phyloP scores from a whole-genome alignment of 2,113 vertebrate genomes.

The Pituophis catenifer region DNA sequence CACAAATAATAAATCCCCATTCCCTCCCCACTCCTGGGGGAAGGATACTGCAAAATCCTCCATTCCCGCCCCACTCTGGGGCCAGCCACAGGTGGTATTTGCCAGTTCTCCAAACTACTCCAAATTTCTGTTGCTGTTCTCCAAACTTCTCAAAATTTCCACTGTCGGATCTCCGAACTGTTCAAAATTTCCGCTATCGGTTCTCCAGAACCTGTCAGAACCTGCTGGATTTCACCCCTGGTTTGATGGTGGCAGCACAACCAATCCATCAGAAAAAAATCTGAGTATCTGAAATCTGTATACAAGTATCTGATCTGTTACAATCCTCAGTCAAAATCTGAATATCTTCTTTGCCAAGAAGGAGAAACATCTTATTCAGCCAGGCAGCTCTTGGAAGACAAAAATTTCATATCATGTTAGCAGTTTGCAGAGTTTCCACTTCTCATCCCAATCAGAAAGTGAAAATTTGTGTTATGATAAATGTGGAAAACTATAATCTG shows the following conservation, averaged over 20 bases:
- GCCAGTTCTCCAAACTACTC: too few relatives aligned
- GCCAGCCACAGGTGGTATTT: too few relatives aligned
- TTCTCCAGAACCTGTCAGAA: too few relatives aligned
- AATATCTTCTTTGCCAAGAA: not conserved
- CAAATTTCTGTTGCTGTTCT: too few relatives aligned
- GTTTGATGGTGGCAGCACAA: not conserved
- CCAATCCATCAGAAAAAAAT: not conserved
- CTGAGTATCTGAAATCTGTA: not conserved
- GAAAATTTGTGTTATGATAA: constrained; percentile 55
- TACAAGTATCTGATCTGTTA: not conserved
- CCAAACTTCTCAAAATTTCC: too few relatives aligned
- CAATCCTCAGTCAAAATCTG: not conserved
- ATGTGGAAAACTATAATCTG: constrained; percentile 59
- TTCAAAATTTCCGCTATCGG: too few relatives aligned
- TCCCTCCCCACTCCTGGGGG: too few relatives aligned
- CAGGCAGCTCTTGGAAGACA: not conserved
- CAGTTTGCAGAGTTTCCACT: constrained; percentile 3
- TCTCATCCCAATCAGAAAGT: constrained; percentile 14
- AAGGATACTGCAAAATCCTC: too few relatives aligned
- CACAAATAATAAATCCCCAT: not conserved
- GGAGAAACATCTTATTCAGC: not conserved
- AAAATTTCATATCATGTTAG: constrained; percentile 1
- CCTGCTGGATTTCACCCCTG: too few relatives aligned
- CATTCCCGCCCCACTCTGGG: too few relatives aligned
- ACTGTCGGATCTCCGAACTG: too few relatives aligned